phyloP scores from a whole-genome alignment of 2,888 invertebrate genomes.

The Himalopsyche anomala region DNA sequence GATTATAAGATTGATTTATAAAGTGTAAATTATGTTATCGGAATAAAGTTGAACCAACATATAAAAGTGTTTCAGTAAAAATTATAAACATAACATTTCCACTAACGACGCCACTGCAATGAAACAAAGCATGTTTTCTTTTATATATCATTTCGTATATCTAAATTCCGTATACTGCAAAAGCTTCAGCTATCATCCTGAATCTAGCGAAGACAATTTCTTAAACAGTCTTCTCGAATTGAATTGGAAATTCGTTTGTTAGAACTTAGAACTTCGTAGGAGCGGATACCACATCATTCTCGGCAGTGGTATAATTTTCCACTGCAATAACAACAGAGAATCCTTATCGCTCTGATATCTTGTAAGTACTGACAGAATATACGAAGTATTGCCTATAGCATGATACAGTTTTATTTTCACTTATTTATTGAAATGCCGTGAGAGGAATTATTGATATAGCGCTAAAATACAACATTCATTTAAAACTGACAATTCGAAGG shows the following conservation, averaged over 20 bases:
- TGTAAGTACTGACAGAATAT: not conserved
- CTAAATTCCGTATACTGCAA: not conserved
- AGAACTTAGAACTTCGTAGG: not conserved
- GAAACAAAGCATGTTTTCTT: not conserved
- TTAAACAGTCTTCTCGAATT: constrained; percentile 10
- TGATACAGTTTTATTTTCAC: not conserved
- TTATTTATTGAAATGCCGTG: not conserved
- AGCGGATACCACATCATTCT: not conserved
- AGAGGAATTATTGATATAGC: not conserved
- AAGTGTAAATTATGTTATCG: too few relatives aligned
- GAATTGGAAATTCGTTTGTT: not conserved
- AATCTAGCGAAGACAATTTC: constrained; percentile 1
- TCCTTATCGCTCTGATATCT: not conserved
- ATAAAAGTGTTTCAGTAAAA: too few relatives aligned
- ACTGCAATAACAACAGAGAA: not conserved
- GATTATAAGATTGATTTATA: too few relatives aligned
- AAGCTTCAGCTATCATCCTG: not conserved
- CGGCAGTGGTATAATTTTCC: not conserved
- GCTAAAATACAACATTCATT: not conserved
- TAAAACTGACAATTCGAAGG: too few relatives aligned
- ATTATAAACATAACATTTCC: too few relatives aligned
- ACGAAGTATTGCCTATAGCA: not conserved
- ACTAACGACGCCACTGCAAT: not conserved
- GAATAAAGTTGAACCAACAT: too few relatives aligned
- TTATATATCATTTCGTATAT: not conserved